Evolutionary conservation across 2,113 vertebrate species (phyloP).

Genomic region (cattle (Bos taurus)): ARS-UCD2.0 NC_037351.1:6889501-6890000

Average conservation of each 20-base stretch:
- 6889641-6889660: accelerated
- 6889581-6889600: neutral
- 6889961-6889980: neutral
- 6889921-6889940: accelerated
- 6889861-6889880: accelerated
- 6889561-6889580: accelerated
- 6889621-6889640: neutral
- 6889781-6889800: neutral
- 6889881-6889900: neutral
- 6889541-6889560: neutral
- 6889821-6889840: accelerated
- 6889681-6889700: accelerated
- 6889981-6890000: neutral
- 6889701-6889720: neutral
- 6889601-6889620: accelerated
- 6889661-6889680: accelerated
- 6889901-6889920: accelerated
- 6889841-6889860: neutral
- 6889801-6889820: neutral
- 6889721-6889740: accelerated
- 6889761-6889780: no score
- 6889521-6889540: neutral
- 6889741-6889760: accelerated
- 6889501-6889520: neutral
- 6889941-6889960: neutral